Evolutionary conservation across 2,888 invertebrate genomes (phyloP).

Genomic region (Phrixothrix hirtus): DNA sequence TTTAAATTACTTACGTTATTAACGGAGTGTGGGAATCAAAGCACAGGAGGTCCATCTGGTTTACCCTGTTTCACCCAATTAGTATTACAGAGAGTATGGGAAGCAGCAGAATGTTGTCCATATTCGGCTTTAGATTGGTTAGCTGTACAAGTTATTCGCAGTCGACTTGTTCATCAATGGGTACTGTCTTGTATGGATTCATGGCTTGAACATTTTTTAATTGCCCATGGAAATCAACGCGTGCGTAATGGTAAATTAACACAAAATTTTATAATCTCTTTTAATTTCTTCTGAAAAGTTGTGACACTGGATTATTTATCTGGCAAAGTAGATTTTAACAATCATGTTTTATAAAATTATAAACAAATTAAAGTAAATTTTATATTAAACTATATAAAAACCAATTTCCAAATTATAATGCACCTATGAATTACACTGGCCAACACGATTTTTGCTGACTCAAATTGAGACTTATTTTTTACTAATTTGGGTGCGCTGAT

Average conservation of each 20-base stretch:
- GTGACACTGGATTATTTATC: no score
- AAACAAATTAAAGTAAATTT: no score
- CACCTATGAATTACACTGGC: no score
- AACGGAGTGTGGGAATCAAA: constrained; percentile 67
- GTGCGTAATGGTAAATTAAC: constrained; percentile 73
- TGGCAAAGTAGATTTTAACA: no score
- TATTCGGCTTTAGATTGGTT: constrained; percentile 93
- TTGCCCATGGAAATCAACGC: constrained; percentile 82
- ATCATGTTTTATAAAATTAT: no score
- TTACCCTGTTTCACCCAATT: constrained; percentile 90
- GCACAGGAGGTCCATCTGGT: constrained; percentile 64
- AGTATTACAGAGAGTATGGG: constrained; percentile 86
- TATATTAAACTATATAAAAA: no score
- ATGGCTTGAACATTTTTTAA: constrained; percentile 88
- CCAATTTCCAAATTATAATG: background rate
- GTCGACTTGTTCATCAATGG: constrained; percentile 89
- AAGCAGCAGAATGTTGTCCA: constrained; percentile 86
- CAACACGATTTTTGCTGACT: no score
- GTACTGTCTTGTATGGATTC: constrained; percentile 88
- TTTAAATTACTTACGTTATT: constrained; percentile 88
- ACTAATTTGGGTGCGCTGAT: no score
- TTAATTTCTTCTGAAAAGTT: no score
- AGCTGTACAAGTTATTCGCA: constrained; percentile 80
- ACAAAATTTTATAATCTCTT: background rate
- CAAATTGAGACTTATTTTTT: no score